Evolutionary conservation across 53 echinoderm and acorn worm genomes (phyloP), one percentile per base, ranked within the genome.

Genomic region (Crossaster papposus): DNA sequence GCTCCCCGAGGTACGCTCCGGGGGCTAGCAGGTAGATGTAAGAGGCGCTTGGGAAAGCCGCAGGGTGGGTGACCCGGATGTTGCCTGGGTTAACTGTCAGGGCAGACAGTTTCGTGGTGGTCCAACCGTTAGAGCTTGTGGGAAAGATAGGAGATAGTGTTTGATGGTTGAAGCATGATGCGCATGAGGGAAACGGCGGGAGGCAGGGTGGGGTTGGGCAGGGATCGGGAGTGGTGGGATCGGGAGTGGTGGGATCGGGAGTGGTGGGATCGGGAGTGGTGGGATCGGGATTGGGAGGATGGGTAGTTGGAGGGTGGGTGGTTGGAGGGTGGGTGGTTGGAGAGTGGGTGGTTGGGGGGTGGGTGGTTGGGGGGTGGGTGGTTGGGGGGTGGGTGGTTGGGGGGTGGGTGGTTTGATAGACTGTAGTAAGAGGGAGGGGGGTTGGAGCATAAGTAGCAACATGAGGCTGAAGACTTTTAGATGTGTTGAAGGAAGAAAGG

Each of bases 11-110:
- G 88, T 90, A 99, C 30, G 82, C 75, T 4, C 22, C 52, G 14
- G 99, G 96, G 12, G 95, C 96, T 17, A 77, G 68, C 70, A 99
- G 93, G 78, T 99, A 96, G 36, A 99, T 87, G n/a, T 85, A 95
- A 23, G 82, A 73, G 4, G 88, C 83, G 10, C 35, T 38, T 3
- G 84, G 77, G 17, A 91, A 89, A 73, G 28, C 54, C 7, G 93
- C 92, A 0, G 94, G 94, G 54, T 95, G 94, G 22, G 92, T 89
- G 70, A 99, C 58, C 20, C 93, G 90, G 52, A 96, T 73, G 80
- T 90, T 92, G 72, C 58, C 51, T 1, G 89, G 80, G 79, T 93
- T 93, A 36, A 92, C 29, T 35, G 88, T 88, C 33, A 96, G 54
- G 1, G 96, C 93, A 9, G 92, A 88, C 20, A 92, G 80, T 37